Percentiles rank a stretch among this genome's conserved stretches.
Evolutionary conservation across 2,113 vertebrate genomes (phyloP).

Genomic region (Crocuta crocuta): DNA sequence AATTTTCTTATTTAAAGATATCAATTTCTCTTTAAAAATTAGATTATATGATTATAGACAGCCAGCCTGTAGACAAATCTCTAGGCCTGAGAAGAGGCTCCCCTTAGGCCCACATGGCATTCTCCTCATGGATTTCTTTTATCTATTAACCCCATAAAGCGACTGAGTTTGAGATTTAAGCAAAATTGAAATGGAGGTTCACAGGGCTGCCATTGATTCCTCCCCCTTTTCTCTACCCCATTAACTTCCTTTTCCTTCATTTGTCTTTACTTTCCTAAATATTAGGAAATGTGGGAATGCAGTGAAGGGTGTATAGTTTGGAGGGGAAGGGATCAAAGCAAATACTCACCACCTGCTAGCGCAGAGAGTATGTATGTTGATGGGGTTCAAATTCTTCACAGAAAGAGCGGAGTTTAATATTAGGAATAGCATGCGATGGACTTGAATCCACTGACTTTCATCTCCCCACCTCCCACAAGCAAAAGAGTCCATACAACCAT

Average conservation of each 20-base stretch:
- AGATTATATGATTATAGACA: background rate
- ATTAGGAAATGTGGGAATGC: background rate
- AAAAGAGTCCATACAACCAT: background rate
- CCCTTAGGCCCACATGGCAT: background rate
- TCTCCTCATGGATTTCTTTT: background rate
- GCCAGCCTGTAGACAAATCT: background rate
- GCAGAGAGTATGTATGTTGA: background rate
- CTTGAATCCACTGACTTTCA: background rate
- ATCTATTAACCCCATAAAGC: background rate
- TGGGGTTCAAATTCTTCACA: background rate
- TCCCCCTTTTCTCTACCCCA: background rate
- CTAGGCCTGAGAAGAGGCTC: background rate
- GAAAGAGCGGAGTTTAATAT: background rate
- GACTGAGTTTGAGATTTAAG: constrained; percentile 21
- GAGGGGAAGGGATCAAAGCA: background rate
- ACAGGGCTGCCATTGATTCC: background rate
- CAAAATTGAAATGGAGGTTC: background rate
- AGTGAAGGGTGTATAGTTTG: background rate
- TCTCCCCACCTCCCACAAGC: background rate
- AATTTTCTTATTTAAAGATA: background rate
- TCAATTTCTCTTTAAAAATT: background rate
- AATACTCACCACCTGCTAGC: background rate
- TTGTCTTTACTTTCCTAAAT: background rate
- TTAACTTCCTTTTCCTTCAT: background rate
- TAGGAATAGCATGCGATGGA: background rate